phyloP scores from a whole-genome alignment of 2,888 invertebrate species.

The Saturnia pavonia region DNA sequence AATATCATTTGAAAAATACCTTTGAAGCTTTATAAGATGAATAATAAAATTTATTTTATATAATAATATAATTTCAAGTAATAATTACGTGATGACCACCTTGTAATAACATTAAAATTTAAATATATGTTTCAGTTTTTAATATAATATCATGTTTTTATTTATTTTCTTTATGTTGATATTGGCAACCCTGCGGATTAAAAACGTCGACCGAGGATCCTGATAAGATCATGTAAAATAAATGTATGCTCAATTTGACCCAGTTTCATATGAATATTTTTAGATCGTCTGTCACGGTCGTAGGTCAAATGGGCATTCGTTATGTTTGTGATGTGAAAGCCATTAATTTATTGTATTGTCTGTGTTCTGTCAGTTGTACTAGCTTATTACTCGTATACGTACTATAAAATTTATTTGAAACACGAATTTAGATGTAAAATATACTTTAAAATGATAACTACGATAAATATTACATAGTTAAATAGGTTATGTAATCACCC shows the following conservation, averaged over 20 bases:
- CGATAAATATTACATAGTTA: too few species aligned
- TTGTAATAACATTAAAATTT: not conserved
- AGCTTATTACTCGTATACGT: not conserved
- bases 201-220: slow-evolving; percentile 20
- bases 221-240: slow-evolving; percentile 44
- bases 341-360: slow-evolving; percentile 14
- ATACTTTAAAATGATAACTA: too few species aligned
- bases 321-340: slow-evolving; percentile 24
- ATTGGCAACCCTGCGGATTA: slow-evolving; percentile 11
- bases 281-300: slow-evolving; percentile 58
- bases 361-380: not conserved
- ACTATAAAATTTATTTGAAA: too few species aligned
- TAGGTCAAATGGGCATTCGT: slow-evolving; percentile 39
- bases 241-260: slow-evolving; percentile 64
- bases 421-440: too few species aligned
- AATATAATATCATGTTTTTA: not conserved
- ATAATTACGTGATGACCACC: too few species aligned
- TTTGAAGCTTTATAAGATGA: not conserved
- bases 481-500: too few species aligned
- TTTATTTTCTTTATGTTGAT: not conserved
- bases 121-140: not conserved
- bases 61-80: too few species aligned
- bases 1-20: not conserved
- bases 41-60: too few species aligned
- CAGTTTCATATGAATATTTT: slow-evolving; percentile 51